Conservation (phyloP, 23 tunicate species). For the Clavelina lepadiformis region DNA sequence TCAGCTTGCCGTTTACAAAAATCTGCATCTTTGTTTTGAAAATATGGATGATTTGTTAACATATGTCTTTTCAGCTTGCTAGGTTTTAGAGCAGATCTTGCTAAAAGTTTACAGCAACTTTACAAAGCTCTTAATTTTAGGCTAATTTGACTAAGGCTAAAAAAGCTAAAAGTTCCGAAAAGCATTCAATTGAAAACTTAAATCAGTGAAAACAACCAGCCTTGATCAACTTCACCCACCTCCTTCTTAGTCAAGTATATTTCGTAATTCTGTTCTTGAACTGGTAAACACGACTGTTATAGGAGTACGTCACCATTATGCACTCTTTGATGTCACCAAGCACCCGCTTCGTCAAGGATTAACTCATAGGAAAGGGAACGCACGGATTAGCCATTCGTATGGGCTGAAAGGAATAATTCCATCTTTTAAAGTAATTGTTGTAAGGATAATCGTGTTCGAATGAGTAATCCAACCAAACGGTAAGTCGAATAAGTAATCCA, state of each 20-base stretch:
- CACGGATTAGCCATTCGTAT: no score
- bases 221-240: no score
- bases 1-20: slow-evolving; percentile 44
- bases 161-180: not conserved
- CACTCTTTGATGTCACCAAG: no score
- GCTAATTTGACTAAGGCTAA: not conserved
- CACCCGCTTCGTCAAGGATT: no score
- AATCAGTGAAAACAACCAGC: slow-evolving; percentile 3
- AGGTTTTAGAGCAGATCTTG: slow-evolving; percentile 53
- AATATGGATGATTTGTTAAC: slow-evolving; percentile 41
- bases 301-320: slow-evolving; percentile 2
- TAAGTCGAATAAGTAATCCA: no score
- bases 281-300: not conserved
- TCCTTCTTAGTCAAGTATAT: no score
- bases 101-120: slow-evolving; percentile 41
- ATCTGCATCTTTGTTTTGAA: slow-evolving; percentile 53
- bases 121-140: not conserved
- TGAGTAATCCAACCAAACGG: no score
- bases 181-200: not conserved
- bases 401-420: no score
- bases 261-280: slow-evolving; percentile 1
- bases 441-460: no score
- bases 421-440: no score
- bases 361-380: no score
- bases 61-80: slow-evolving; percentile 49